These are phyloP conservation scores for Trilocha varians DNA, from an alignment of 2,888 invertebrate species.

Conservation along the genomic window DNA sequence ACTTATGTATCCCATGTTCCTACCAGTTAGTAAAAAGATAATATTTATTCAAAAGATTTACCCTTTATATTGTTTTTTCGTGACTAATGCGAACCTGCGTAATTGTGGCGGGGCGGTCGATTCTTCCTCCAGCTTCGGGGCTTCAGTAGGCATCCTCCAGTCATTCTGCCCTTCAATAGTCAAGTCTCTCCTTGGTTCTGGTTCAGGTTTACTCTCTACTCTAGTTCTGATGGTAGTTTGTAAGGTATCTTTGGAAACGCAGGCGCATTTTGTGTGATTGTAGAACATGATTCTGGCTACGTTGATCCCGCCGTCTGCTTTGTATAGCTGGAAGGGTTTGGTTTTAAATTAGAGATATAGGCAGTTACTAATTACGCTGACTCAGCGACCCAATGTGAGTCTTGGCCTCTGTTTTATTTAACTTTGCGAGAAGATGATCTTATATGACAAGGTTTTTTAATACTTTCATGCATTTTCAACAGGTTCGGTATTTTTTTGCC, in stretches of 20 bases:
- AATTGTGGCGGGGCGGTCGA: constrained; percentile 48
- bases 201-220: constrained; percentile 15
- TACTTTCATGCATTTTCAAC: too few relatives aligned
- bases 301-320: constrained; percentile 41
- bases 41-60: too few relatives aligned
- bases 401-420: too few relatives aligned
- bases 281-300: constrained; percentile 50
- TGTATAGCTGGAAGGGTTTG: constrained; percentile 38
- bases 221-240: constrained; percentile 26
- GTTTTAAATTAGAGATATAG: neutral
- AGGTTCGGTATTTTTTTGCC: too few relatives aligned
- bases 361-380: neutral
- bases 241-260: constrained; percentile 43
- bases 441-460: too few relatives aligned
- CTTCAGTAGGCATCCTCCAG: constrained; percentile 39
- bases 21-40: too few relatives aligned
- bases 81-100: constrained; percentile 30
- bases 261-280: constrained; percentile 59
- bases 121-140: constrained; percentile 37
- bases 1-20: too few relatives aligned
- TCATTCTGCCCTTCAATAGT: constrained; percentile 30
- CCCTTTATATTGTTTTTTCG: too few relatives aligned
- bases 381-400: too few relatives aligned
- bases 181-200: constrained; percentile 7
- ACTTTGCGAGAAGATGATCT: too few relatives aligned